Evolutionary conservation across 2,888 invertebrate genomes (phyloP), one percentile per base, ranked within the genome.

Genomic region (Pachydiplax longipennis): DNA sequence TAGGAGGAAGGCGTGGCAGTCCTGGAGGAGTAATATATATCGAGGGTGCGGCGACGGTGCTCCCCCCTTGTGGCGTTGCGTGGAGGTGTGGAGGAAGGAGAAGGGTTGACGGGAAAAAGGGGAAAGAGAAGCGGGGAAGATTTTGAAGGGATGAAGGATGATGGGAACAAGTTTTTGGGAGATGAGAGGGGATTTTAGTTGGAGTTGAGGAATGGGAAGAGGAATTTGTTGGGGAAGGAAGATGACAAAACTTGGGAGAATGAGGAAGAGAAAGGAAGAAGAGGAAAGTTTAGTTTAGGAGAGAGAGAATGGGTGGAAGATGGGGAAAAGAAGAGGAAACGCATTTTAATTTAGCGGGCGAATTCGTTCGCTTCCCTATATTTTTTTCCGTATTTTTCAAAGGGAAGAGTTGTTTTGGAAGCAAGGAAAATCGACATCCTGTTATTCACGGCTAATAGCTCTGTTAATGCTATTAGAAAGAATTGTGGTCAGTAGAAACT

Each of bases 91-190:
- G 65, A 37, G 37, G 40, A 37, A 13, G 37, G 65, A 61, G n/a
- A 25, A 73, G 83, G 58, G 83, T 18, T 61, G 35, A 31, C 15
- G 83, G 13, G 58, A 31, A 58, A 31, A 31, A 82, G 44, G 82
- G 48, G 58, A 48, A 6, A 53, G 58, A 31, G 53, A 61, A n/a
- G n/a, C 58, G 22, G 73, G 25, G 73, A 10, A 73, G 61, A 87
- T 87, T 65, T 87, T 87, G 87, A 87, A 87, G 87, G 87, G 31
- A 87, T 87, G 87, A 87, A 87, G 87, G 87, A 87, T 87, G 87
- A 87, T 61, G 87, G 83, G 58, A 31, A 44, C 44, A 65, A 65
- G 61, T 87, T 87, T 87, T 83, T 83, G 61, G 61, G 87, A 65
- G 31, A 58, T 35, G 87, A 37, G 73, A 58, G 35, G 83, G 83